Evolutionary conservation across 2,888 invertebrate genomes (phyloP).

Genomic region (Troides oblongomaculatus): DNA sequence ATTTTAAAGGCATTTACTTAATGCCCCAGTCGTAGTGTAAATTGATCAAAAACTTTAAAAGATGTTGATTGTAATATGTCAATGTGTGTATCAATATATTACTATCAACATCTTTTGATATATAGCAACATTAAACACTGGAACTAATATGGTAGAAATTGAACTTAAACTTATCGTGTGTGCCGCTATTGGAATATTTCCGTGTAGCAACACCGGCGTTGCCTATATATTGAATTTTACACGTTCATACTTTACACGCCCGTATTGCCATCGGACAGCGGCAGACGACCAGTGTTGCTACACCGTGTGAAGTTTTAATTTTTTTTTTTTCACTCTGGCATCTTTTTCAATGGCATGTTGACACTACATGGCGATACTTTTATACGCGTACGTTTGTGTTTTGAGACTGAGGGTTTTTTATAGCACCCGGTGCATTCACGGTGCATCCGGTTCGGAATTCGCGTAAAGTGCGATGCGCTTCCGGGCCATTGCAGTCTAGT

Average conservation of each 20-base stretch:
- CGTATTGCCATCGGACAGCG: conserved; percentile 1
- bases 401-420: conserved; percentile 12
- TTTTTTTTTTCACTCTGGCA: not conserved
- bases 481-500: not conserved
- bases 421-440: conserved; percentile 2
- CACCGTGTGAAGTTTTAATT: not conserved
- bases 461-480: not conserved
- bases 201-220: not conserved
- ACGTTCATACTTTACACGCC: conserved; percentile 12
- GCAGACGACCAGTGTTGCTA: conserved; percentile 9
- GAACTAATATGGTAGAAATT: too few relatives aligned
- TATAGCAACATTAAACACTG: too few relatives aligned
- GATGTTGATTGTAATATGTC: too few relatives aligned
- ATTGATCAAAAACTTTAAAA: not conserved
- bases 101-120: too few relatives aligned
- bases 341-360: not conserved
- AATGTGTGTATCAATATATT: too few relatives aligned
- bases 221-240: conserved; percentile 6
- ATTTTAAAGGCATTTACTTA: not conserved
- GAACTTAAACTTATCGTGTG: too few relatives aligned
- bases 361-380: not conserved
- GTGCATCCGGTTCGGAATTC: not conserved
- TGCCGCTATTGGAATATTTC: too few relatives aligned
- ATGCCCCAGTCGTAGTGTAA: not conserved
- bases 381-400: not conserved